These are phyloP conservation scores for Marmota flaviventris DNA, from an alignment of 2,113 vertebrate genomes.

Conservation along the genomic window DNA sequence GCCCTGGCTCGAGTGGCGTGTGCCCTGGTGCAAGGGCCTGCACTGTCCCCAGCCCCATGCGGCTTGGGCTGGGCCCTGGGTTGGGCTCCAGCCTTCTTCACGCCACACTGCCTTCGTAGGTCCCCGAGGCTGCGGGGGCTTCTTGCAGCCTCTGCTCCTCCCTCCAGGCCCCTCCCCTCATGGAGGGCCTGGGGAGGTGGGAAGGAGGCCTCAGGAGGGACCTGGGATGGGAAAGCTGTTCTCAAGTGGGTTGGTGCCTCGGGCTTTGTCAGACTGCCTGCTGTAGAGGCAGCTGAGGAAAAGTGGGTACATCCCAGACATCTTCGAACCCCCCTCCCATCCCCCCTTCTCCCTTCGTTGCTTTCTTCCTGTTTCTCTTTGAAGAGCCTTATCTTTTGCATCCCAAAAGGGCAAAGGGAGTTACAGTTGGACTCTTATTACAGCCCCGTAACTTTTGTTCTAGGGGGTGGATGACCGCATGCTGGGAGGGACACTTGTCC, in stretches of 20 bases:
- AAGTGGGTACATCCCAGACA: too few relatives aligned
- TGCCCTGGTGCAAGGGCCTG: too few relatives aligned
- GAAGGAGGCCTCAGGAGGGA: background rate
- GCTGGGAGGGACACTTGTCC: too few relatives aligned
- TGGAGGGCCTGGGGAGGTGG: background rate
- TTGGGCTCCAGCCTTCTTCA: background rate
- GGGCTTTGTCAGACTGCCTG: too few relatives aligned
- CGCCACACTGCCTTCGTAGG: too few relatives aligned
- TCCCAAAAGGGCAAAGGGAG: background rate
- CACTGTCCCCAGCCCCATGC: rapidly evolving
- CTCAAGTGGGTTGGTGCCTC: too few relatives aligned
- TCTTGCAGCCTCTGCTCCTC: background rate
- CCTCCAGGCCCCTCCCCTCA: too few relatives aligned
- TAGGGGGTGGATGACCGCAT: background rate
- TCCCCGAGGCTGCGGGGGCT: background rate
- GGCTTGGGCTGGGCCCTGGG: background rate
- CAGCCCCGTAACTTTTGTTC: background rate
- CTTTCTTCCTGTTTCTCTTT: too few relatives aligned
- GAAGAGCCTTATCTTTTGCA: background rate
- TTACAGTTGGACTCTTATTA: background rate
- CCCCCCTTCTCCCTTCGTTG: background rate
- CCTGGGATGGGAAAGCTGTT: rapidly evolving
- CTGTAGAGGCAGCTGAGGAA: too few relatives aligned
- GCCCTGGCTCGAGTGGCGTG: rapidly evolving
- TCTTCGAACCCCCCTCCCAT: too few relatives aligned